Evolutionary conservation across 92 coral and sea anemone species (phyloP).

Genomic region (Epizoanthus scotinus): DNA sequence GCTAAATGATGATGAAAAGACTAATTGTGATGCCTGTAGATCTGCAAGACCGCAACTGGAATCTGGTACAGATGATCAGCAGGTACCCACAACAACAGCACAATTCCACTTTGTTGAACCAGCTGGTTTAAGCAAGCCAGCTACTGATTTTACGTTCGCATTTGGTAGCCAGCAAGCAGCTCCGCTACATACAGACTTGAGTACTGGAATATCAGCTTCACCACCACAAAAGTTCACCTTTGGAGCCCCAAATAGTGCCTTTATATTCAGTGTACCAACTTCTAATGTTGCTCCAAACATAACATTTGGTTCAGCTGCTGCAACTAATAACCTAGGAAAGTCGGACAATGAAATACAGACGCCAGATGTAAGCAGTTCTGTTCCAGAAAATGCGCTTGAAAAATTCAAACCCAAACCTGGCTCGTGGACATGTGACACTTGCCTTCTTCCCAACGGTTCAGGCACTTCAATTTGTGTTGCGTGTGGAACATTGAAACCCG

Average conservation of each 20-base stretch:
- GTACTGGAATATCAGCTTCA: background rate
- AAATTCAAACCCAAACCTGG: slow-evolving; percentile 39
- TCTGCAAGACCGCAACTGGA: slow-evolving; percentile 50
- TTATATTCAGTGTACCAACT: background rate
- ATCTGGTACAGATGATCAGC: background rate
- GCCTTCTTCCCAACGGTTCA: slow-evolving; percentile 46
- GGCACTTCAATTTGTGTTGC: slow-evolving; percentile 53
- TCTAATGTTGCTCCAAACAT: background rate
- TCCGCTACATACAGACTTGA: background rate
- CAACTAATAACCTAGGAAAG: background rate
- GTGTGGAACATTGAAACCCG: slow-evolving; percentile 60
- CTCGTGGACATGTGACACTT: slow-evolving; percentile 65
- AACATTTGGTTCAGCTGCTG: slow-evolving; percentile 16
- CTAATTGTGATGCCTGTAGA: slow-evolving; percentile 63
- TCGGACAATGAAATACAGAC: background rate
- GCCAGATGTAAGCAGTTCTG: background rate
- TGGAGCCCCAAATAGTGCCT: slow-evolving; percentile 5
- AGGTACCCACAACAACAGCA: background rate
- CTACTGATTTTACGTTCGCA: slow-evolving; percentile 14
- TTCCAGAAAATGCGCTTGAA: slow-evolving; percentile 7
- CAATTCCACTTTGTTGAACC: slow-evolving; percentile 20
- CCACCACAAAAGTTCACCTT: slow-evolving; percentile 10
- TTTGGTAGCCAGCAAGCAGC: slow-evolving; percentile 1
- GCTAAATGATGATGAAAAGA: slow-evolving; percentile 45
- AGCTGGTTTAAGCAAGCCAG: background rate